Evolutionary conservation across 1,140 invertebrate genomes (phyloP).

Genomic region (Drosophila insularis): DNA sequence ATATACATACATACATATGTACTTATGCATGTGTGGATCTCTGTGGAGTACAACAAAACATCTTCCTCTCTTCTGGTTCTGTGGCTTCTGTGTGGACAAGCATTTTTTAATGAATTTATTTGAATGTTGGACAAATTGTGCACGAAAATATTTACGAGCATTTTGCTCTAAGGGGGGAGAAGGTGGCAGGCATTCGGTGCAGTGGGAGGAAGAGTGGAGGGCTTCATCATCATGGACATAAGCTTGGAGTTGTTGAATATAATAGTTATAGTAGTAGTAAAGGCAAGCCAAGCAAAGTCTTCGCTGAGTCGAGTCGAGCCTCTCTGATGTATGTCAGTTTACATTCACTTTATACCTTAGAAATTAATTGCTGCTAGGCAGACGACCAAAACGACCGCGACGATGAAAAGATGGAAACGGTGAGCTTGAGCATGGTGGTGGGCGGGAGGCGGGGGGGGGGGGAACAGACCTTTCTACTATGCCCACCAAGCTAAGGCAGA

Average conservation of each 20-base stretch:
- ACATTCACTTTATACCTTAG: constrained; percentile 79
- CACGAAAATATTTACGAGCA: constrained; percentile 78
- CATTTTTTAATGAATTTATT: constrained; percentile 80
- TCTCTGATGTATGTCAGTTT: constrained; percentile 73
- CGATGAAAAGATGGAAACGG: constrained; percentile 1
- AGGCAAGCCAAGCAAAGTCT: constrained; percentile 1
- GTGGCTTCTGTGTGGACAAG: constrained; percentile 35
- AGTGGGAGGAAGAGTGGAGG: neutral
- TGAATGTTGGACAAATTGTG: constrained; percentile 81
- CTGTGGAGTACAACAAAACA: constrained; percentile 15
- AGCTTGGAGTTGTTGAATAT: constrained; percentile 22
- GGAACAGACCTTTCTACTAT: constrained; percentile 76
- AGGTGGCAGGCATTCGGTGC: neutral
- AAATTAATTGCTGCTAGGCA: constrained; percentile 70
- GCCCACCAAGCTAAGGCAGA: constrained; percentile 5
- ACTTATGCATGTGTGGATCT: constrained; percentile 17
- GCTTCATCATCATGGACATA: constrained; percentile 23
- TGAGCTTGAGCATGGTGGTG: no score
- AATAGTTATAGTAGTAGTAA: neutral
- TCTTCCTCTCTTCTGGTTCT: constrained; percentile 20
- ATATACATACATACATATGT: neutral
- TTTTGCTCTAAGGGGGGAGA: constrained; percentile 24
- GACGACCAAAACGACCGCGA: constrained; percentile 16
- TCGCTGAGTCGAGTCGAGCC: neutral
- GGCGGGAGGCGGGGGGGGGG: no score